phyloP scores from a whole-genome alignment of 2,113 vertebrate genomes.

The Tragelaphus buxtoni region DNA sequence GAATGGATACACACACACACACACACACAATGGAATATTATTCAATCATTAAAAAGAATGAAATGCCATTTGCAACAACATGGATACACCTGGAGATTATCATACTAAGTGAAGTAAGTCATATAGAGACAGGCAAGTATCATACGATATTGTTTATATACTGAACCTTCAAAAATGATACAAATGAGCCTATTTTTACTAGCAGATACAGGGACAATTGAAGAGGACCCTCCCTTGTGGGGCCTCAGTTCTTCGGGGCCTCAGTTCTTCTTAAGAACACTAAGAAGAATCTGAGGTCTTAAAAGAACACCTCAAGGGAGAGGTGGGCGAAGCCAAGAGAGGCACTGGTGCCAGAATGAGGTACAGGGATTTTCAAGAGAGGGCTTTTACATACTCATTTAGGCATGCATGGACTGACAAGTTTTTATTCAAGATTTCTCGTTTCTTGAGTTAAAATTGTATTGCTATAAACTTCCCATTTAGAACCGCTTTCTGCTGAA shows the following conservation, averaged over 20 bases:
- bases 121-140: not conserved
- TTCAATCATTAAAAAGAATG: not conserved
- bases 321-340: not conserved
- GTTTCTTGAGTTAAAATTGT: not conserved
- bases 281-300: not conserved
- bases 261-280: not conserved
- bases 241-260: no score
- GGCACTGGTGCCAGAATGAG: not conserved
- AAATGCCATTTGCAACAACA: not conserved
- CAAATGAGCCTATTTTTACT: not conserved
- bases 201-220: not conserved
- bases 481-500: not conserved
- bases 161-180: not conserved
- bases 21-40: not conserved
- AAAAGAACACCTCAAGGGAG: not conserved
- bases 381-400: not conserved
- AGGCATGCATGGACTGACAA: not conserved
- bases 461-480: not conserved
- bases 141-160: not conserved
- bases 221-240: not conserved
- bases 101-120: not conserved
- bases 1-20: rapidly evolving
- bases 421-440: not conserved
- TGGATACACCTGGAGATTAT: not conserved
- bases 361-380: not conserved